Evolutionary conservation across 2,888 invertebrate species (phyloP).

Genomic region (Apotomis betuletana): DNA sequence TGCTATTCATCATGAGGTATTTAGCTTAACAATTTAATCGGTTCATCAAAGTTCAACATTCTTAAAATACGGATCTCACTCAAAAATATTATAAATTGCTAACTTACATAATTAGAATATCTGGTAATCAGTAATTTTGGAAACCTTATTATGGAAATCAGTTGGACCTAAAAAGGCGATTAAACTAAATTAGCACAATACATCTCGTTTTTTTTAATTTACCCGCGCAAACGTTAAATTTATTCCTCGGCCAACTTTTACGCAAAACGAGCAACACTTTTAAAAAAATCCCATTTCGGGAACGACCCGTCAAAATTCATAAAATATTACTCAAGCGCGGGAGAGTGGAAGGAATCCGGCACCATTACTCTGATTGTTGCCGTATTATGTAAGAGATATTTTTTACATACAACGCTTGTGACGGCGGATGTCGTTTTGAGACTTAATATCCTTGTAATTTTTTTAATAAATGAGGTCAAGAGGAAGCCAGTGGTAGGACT

Average conservation of each 20-base stretch:
- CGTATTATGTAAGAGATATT: conserved; percentile 48
- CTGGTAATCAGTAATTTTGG: too few species aligned
- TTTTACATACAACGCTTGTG: conserved; percentile 21
- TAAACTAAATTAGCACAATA: background rate
- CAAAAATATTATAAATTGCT: too few species aligned
- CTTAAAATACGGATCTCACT: too few species aligned
- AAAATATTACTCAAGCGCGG: conserved; percentile 51
- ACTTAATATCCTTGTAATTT: background rate
- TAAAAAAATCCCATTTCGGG: conserved; percentile 54
- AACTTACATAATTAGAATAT: too few species aligned
- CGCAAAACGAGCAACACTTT: conserved; percentile 38
- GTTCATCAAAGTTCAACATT: too few species aligned
- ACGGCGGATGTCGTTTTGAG: background rate
- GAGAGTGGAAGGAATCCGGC: conserved; percentile 53
- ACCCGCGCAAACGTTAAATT: conserved; percentile 22
- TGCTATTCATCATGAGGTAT: too few species aligned
- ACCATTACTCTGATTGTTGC: conserved; percentile 55
- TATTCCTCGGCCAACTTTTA: conserved; percentile 37
- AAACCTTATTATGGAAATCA: background rate
- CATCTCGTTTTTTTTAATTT: conserved; percentile 31
- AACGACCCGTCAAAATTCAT: conserved; percentile 54
- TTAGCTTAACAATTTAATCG: too few species aligned
- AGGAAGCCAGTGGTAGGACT: too few species aligned
- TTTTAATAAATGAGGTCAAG: background rate
- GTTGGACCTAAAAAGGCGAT: background rate